phyloP scores from a whole-genome alignment of 2,888 invertebrate species.

The Entomobrya proxima region DNA sequence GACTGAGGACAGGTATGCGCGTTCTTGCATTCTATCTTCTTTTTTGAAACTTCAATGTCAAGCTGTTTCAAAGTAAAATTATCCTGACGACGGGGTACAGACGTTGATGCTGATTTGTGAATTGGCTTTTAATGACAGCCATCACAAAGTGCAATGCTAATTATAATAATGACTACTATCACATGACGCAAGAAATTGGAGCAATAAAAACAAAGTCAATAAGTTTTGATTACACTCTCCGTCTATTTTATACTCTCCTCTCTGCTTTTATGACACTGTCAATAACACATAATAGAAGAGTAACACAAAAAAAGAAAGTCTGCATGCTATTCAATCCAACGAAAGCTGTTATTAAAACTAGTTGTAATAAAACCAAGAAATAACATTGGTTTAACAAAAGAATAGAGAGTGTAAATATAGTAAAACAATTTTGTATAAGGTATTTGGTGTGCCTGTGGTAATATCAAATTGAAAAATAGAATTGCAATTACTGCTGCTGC shows the following conservation, averaged over 20 bases:
- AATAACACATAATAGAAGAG: conserved; percentile 2
- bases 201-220: conserved; percentile 40
- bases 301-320: not conserved
- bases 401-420: not conserved
- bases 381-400: not conserved
- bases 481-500: no score
- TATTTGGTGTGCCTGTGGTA: no score
- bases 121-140: conserved; percentile 30
- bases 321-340: not conserved
- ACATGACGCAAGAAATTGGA: conserved; percentile 29
- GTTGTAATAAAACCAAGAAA: not conserved
- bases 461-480: no score
- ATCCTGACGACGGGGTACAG: conserved; percentile 14
- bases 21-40: not conserved
- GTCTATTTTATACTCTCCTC: not conserved
- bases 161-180: conserved; percentile 39
- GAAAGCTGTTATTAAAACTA: not conserved
- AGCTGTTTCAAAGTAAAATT: not conserved
- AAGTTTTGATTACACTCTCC: not conserved
- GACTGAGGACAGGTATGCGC: not conserved
- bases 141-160: conserved; percentile 25
- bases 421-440: not conserved
- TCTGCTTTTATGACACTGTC: conserved; percentile 19
- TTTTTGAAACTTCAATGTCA: conserved; percentile 7
- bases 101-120: conserved; percentile 30